Conservation (phyloP, 2,797 vertebrate species). For the Champsocephalus gunnari region DNA sequence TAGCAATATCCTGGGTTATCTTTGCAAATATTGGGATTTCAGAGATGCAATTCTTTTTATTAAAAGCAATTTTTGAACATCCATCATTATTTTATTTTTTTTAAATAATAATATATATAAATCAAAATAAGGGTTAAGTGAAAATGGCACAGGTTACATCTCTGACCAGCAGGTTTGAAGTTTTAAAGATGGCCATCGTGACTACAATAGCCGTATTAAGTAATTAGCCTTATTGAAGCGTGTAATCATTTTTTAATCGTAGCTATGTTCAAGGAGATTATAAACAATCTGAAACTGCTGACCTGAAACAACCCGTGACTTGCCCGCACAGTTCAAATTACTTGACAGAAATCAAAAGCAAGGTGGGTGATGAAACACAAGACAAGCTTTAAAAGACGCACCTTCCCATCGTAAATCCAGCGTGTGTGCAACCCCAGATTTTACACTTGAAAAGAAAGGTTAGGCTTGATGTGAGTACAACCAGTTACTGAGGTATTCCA, state of each 20-base stretch:
- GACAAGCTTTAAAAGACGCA: not conserved
- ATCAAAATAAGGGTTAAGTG: too few relatives aligned
- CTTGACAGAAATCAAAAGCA: too few relatives aligned
- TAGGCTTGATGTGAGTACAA: not conserved
- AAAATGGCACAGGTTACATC: not conserved
- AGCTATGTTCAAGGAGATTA: not conserved
- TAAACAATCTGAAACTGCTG: not conserved
- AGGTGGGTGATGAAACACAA: not conserved
- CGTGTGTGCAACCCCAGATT: conserved; percentile 1
- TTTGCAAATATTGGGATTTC: not conserved
- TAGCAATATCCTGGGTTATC: not conserved
- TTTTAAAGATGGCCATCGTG: not conserved
- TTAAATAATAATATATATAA: not conserved
- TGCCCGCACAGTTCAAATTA: not conserved
- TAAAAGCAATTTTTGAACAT: not conserved
- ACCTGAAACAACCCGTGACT: not conserved
- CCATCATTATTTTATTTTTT: not conserved
- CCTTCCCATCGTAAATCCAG: not conserved
- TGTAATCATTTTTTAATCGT: not conserved
- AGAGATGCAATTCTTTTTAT: not conserved
- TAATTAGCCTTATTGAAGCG: not conserved
- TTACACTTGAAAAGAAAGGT: not conserved
- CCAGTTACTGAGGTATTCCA: not conserved
- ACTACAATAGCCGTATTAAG: not conserved
- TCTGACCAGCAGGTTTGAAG: not conserved